Conservation (phyloP, 2,888 invertebrate genomes). For the Troides helena region DNA sequence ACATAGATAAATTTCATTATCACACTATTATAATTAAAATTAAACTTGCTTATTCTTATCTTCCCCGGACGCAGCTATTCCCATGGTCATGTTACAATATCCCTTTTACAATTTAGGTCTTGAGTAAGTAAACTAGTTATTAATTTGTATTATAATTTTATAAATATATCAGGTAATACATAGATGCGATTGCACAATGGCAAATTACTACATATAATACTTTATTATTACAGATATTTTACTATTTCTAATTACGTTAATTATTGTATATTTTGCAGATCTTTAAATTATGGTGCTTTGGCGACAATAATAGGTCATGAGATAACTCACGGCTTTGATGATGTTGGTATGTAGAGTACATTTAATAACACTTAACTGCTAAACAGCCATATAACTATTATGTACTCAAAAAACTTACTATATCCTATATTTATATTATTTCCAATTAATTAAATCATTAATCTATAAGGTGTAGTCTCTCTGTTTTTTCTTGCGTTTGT, state of each 20-base stretch:
- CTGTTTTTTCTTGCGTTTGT: too few species aligned
- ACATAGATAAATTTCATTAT: too few species aligned
- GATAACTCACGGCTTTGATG: conserved; percentile 81
- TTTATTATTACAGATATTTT: too few species aligned
- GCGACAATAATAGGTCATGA: conserved; percentile 90
- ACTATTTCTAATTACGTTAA: not conserved
- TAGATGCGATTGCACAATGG: not conserved
- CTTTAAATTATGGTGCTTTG: conserved; percentile 90
- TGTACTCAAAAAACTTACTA: too few species aligned
- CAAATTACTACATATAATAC: too few species aligned
- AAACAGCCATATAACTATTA: too few species aligned
- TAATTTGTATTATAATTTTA: conserved; percentile 5
- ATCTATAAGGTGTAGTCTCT: too few species aligned
- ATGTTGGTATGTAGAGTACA: conserved; percentile 58
- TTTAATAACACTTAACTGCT: not conserved
- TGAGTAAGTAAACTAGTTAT: conserved; percentile 85
- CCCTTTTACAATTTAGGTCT: conserved; percentile 92
- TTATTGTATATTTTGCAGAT: conserved; percentile 75
- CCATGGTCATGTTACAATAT: conserved; percentile 90
- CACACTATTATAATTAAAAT: not conserved
- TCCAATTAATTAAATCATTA: too few species aligned
- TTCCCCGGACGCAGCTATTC: conserved; percentile 84
- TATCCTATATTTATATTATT: too few species aligned
- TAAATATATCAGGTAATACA: not conserved
- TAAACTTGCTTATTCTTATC: not conserved